phyloP scores from a whole-genome alignment of 2,113 vertebrate genomes.

The Syrmaticus mikado region DNA sequence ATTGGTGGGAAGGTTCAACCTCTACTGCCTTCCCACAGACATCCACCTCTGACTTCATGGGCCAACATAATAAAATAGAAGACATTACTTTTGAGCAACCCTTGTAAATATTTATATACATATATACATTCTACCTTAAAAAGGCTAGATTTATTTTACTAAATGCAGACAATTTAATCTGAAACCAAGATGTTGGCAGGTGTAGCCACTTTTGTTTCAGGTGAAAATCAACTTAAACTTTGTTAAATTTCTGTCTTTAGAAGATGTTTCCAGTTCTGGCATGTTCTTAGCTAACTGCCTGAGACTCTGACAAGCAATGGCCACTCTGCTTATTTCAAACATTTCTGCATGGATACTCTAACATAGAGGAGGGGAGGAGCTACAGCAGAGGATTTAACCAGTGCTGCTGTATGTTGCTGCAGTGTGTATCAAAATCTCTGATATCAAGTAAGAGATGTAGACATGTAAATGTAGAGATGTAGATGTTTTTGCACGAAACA shows the following conservation, averaged over 20 bases:
- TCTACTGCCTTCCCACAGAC: no score
- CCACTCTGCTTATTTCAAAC: neutral
- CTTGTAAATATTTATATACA: neutral
- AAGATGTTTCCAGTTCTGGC: neutral
- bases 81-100: no score
- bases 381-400: neutral
- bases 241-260: neutral
- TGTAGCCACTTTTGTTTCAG: neutral
- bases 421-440: neutral
- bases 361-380: rapidly evolving
- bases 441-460: neutral
- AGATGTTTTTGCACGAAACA: neutral
- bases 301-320: neutral
- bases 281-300: neutral
- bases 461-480: neutral
- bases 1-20: no score
- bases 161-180: neutral
- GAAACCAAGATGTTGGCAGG: neutral
- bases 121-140: neutral
- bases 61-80: no score
- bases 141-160: conserved; percentile 4
- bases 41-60: no score
- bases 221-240: neutral
- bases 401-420: neutral
- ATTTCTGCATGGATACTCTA: neutral